Conservation (phyloP, 2,797 vertebrate species). For the Peromyscus eremicus region DNA sequence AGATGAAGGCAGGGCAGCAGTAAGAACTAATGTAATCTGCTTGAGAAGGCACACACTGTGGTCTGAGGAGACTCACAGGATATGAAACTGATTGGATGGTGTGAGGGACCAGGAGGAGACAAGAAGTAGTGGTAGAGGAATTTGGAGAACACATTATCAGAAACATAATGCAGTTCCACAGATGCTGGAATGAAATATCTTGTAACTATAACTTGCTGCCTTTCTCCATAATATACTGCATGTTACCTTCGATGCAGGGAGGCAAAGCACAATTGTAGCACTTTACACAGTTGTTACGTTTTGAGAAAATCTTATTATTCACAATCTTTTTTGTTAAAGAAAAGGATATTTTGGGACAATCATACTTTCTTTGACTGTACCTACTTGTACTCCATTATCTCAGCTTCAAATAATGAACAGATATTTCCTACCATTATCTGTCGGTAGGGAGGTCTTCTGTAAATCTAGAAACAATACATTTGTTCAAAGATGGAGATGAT, state of each 20-base stretch:
- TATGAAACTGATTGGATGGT: neutral
- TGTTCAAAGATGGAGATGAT: neutral
- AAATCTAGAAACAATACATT: neutral
- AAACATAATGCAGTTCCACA: neutral
- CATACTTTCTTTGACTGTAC: neutral
- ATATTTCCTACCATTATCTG: neutral
- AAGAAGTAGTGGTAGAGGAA: neutral
- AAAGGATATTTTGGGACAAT: neutral
- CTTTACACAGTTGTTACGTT: neutral
- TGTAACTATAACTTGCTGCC: neutral
- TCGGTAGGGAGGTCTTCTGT: neutral
- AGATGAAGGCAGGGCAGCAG: neutral
- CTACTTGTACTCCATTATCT: neutral
- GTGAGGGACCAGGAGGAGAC: fast-evolving
- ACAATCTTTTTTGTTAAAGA: neutral
- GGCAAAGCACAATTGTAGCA: neutral
- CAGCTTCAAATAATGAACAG: neutral
- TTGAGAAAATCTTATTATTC: constrained; percentile 22
- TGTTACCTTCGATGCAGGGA: neutral
- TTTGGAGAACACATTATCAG: neutral
- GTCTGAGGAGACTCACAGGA: no score
- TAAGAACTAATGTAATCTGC: neutral
- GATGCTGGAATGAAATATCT: neutral
- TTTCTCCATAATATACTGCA: neutral
- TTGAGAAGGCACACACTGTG: no score